These are phyloP conservation scores for Asarcornis scutulata DNA, from an alignment of 2,113 vertebrate species.

Conservation along the genomic window DNA sequence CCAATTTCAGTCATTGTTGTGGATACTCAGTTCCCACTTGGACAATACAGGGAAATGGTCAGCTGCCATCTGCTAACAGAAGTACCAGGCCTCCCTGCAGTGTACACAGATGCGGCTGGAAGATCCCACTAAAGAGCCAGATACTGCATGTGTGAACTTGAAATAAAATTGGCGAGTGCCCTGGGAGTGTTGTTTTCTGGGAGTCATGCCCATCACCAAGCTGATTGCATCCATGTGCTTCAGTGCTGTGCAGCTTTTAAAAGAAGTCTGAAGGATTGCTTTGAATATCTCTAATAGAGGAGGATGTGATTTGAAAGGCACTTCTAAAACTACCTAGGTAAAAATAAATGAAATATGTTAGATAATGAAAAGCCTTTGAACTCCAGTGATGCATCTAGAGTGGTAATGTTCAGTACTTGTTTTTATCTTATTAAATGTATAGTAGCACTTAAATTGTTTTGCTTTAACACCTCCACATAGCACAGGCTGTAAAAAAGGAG, in stretches of 20 bases:
- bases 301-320: slow-evolving; percentile 24
- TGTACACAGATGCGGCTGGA: neutral
- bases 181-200: neutral
- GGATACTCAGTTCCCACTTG: slow-evolving; percentile 20
- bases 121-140: neutral
- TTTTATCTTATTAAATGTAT: slow-evolving; percentile 31
- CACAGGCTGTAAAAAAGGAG: neutral
- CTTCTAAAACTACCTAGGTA: slow-evolving; percentile 22
- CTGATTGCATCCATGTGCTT: slow-evolving; percentile 13
- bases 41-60: neutral
- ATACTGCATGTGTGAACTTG: neutral
- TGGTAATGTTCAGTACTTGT: slow-evolving; percentile 26
- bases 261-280: slow-evolving; percentile 13
- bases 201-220: neutral
- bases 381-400: neutral
- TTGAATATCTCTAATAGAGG: neutral
- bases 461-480: slow-evolving; percentile 2
- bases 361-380: slow-evolving; percentile 47
- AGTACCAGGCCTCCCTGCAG: neutral
- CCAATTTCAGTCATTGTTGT: slow-evolving; percentile 5
- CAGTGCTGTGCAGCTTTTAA: neutral
- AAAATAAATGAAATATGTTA: slow-evolving; percentile 36
- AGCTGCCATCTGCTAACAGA: slow-evolving; percentile 27
- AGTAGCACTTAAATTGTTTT: slow-evolving; percentile 35
- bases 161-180: neutral